Evolutionary conservation across 1,140 invertebrate genomes (phyloP).

Genomic region (Aphaenogaster rudis): DNA sequence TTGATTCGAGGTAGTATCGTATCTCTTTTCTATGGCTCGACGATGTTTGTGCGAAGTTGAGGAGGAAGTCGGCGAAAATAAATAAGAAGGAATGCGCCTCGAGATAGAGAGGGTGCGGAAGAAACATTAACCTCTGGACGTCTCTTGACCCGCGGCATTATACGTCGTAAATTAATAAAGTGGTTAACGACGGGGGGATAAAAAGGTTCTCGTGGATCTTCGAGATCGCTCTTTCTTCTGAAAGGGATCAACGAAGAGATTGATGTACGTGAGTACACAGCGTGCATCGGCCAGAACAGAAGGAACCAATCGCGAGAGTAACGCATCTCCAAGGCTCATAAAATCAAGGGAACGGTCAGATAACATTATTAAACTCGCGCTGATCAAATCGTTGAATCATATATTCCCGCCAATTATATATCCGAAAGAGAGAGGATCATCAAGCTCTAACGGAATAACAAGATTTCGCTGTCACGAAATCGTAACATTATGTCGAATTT

Average conservation of each 20-base stretch:
- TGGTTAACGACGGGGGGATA: slow-evolving; percentile 78
- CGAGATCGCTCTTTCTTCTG: slow-evolving; percentile 44
- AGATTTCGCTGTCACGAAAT: not conserved
- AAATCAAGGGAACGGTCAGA: not conserved
- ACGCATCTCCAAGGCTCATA: not conserved
- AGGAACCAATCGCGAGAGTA: slow-evolving; percentile 21
- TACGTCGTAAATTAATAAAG: slow-evolving; percentile 83
- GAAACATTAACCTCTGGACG: slow-evolving; percentile 71
- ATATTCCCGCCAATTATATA: not conserved
- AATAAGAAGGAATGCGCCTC: slow-evolving; percentile 27
- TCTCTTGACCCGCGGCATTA: slow-evolving; percentile 75
- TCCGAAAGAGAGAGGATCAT: not conserved
- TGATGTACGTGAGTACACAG: slow-evolving; percentile 14
- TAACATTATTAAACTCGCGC: not conserved
- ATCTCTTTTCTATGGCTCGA: not conserved
- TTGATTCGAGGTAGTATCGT: not conserved
- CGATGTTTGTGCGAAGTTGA: slow-evolving; percentile 17
- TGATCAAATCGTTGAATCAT: not conserved
- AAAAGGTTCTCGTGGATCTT: slow-evolving; percentile 65
- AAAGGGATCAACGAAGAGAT: slow-evolving; percentile 46
- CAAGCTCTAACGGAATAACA: not conserved
- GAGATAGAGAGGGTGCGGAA: slow-evolving; percentile 47
- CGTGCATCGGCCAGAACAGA: not conserved
- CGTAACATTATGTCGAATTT: slow-evolving; percentile 9
- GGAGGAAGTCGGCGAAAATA: slow-evolving; percentile 57